Base-by-base conservation (phyloP, 1,140 invertebrate genomes). In the Oncopeltus fasciatus region DNA sequence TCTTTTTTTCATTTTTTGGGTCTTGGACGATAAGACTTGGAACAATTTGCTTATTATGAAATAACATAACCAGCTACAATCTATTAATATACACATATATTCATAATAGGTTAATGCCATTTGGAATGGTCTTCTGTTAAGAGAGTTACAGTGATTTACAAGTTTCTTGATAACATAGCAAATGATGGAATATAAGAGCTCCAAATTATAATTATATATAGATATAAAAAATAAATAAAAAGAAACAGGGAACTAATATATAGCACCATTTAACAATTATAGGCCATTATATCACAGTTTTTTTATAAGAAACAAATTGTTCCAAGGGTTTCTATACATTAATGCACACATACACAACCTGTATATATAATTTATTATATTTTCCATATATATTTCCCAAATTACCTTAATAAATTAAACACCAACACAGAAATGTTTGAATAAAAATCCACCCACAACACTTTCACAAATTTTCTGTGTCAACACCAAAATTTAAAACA, bases 281-380 rank as follows among this genome's bases (percentile, higher is more conserved):
- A 53, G 49, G 49, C 49, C 49, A 24, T 53, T 24, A 53, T 53
- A 53, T 53, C 49, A 53, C 49, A 53, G 49, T 53, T 53, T 12
- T 33, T 49, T 57, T 33, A 27, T 46, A 47, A 60, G 27, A 60
- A 60, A 47, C 43, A 51, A 60, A 60, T 47, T 60, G 43, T 51
- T 26, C 59, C 59, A 60, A 60, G 59, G 21, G 18, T 58, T 58
- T 43, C 28, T 59, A 43, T 59, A 43, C 24, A 27, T 59, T 59
- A 49, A 62, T 46, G 29, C 53, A 62, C 56, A 62, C 61, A 28
- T 57, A 62, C 61, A 62, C 61, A 62, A 62, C 60, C 61, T 57
- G 18, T 57, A 62, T 62, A 62, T 60, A 60, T 47, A 60, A 60
- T 46, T 60, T 60, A 60, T 44, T 60, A 60, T 60, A 47, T 46